phyloP scores from a whole-genome alignment of 2,797 vertebrate genomes.

The Ceyx erithaca region DNA sequence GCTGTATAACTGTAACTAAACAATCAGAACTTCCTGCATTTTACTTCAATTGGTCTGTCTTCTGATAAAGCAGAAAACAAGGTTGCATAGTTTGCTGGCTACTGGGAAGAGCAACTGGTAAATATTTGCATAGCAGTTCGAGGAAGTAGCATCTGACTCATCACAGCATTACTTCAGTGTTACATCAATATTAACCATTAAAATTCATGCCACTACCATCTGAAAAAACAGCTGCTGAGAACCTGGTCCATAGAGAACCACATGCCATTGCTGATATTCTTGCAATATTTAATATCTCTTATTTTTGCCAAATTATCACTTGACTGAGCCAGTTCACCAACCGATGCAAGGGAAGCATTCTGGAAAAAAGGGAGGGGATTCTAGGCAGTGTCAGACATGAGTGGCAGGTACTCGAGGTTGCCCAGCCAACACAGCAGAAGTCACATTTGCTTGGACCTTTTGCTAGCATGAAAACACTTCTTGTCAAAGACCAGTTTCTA shows the following conservation, averaged over 20 bases:
- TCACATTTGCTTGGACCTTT: not conserved
- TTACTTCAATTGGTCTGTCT: not conserved
- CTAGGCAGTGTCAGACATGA: not conserved
- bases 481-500: not conserved
- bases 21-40: constrained; percentile 12
- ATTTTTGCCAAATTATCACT: not conserved
- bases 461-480: not conserved
- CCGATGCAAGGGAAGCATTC: not conserved
- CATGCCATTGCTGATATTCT: not conserved
- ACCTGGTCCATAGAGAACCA: not conserved
- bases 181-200: not conserved
- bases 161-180: not conserved
- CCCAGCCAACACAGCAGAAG: not conserved
- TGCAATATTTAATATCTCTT: not conserved
- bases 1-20: constrained; percentile 23
- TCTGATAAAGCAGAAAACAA: not conserved
- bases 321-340: not conserved
- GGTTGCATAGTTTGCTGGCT: not conserved
- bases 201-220: not conserved
- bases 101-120: constrained; percentile 33
- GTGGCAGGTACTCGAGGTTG: not conserved
- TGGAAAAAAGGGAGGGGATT: not conserved
- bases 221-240: not conserved
- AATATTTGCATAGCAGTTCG: constrained; percentile 32
- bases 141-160: constrained; percentile 27